phyloP scores from a whole-genome alignment of 2,888 invertebrate species.

The Tolmerus cingulatus region DNA sequence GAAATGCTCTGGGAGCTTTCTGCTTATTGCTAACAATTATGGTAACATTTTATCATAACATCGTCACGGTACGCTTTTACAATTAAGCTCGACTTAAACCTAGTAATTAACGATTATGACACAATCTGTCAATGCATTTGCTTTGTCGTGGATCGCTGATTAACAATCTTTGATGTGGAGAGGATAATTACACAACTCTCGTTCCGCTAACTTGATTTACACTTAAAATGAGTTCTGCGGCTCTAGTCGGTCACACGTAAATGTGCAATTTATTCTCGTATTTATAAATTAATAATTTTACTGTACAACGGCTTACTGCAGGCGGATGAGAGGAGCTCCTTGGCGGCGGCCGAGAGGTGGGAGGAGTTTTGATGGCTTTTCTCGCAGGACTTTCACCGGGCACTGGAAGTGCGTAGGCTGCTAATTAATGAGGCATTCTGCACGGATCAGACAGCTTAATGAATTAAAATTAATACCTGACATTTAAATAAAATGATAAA shows the following conservation, averaged over 20 bases:
- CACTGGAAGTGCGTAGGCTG: not conserved
- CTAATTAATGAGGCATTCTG: not conserved
- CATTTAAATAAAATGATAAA: not conserved
- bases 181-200: slow-evolving; percentile 24
- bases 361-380: not conserved
- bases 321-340: slow-evolving; percentile 9
- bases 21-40: slow-evolving; percentile 39
- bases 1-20: slow-evolving; percentile 28
- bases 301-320: slow-evolving; percentile 29
- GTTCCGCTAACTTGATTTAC: slow-evolving; percentile 10
- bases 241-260: slow-evolving; percentile 23
- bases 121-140: slow-evolving; percentile 35
- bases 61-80: slow-evolving; percentile 30
- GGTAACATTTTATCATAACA: slow-evolving; percentile 37
- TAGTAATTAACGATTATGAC: slow-evolving; percentile 41
- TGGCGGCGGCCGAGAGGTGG: not conserved
- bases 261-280: slow-evolving; percentile 34
- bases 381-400: not conserved
- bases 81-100: slow-evolving; percentile 27
- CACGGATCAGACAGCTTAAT: not conserved
- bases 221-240: not conserved
- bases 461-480: not conserved
- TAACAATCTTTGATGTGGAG: slow-evolving; percentile 27
- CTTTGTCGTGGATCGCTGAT: slow-evolving; percentile 29
- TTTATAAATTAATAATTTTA: slow-evolving; percentile 34